Base-by-base conservation (phyloP, 2,888 invertebrate species). In the Ophion ellenae region DNA sequence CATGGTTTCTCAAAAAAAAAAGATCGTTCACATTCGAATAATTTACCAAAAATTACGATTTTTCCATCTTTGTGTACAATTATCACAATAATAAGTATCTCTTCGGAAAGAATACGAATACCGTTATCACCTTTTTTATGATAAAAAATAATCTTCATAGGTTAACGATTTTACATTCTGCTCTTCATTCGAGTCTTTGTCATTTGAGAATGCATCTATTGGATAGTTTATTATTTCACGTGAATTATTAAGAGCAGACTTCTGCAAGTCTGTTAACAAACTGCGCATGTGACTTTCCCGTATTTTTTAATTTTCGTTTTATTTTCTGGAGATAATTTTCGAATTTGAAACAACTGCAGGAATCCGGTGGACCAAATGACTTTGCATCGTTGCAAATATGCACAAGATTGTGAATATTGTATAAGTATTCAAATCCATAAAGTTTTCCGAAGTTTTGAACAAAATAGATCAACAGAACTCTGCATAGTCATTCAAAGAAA, bases 321-420 rank as follows among this genome's bases (percentile, higher is more conserved):
- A 69, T 17, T 47, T 45, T 69, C 11, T 69, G 47, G 1, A 47
- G n/a, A 47, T 47, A 69, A 11, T 69, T 69, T 69, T 47, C 24
- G 20, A 69, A 69, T 69, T 47, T 69, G 69, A 69, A 69, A 47
- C 69, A 47, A 47, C 47, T 69, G 59, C 61, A 73, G 17, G 32
- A 53, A 73, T 85, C 83, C 24, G 83, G 45, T n/a, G 82, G 59
- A 59, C 85, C 85, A 24, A 85, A 61, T 59, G 53, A 57, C 53
- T 79, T 66, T 24, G 83, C 85, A 53, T 85, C 85, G 32, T 85
- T 75, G 47, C 53, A 71, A 32, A 85, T 78, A 71, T 85, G 83
- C 28, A 74, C 71, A 17, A 74, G 64, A 59, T 73, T 64, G 69
- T 82, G 82, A 79, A 53, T 28, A 53, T 81, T 81, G 64, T 76